These are phyloP conservation scores for Lepus oiostolus DNA, from an alignment of 2,797 vertebrate genomes.

Conservation along the genomic window DNA sequence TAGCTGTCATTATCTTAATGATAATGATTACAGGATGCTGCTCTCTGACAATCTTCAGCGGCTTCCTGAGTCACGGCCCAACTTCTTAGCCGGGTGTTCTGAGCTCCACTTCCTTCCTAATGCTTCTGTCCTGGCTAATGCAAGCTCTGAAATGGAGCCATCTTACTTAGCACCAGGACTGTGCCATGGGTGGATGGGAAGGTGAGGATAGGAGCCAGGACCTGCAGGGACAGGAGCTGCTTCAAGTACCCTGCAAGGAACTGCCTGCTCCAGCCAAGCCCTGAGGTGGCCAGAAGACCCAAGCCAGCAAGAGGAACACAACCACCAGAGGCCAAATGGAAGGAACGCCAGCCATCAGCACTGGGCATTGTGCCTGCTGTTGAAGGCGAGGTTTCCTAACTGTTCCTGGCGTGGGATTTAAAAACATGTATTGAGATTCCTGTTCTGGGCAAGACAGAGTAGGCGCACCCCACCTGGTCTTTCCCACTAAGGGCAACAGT, in stretches of 20 bases:
- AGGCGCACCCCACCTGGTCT: not conserved
- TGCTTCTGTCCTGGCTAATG: not conserved
- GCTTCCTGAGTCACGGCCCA: not conserved
- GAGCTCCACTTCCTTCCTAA: not conserved
- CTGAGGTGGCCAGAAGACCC: not conserved
- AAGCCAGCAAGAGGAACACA: not conserved
- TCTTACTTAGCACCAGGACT: not conserved
- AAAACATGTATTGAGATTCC: not conserved
- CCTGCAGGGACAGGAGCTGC: not conserved
- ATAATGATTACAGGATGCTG: not conserved
- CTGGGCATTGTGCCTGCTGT: not conserved
- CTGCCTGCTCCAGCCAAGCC: not conserved
- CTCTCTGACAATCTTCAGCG: not conserved
- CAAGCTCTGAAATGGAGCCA: not conserved
- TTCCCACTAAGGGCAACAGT: not conserved
- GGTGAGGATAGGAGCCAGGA: not conserved
- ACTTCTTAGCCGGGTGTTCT: not conserved
- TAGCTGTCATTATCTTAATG: not conserved
- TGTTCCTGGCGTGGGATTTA: not conserved
- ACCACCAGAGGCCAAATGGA: rapidly evolving
- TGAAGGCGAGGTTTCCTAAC: not conserved
- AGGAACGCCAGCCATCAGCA: not conserved
- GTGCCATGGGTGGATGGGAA: no score
- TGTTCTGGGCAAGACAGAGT: not conserved
- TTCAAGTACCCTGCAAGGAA: not conserved